phyloP scores from a whole-genome alignment of 2,113 vertebrate genomes.

The Ctenodactylus gundi region DNA sequence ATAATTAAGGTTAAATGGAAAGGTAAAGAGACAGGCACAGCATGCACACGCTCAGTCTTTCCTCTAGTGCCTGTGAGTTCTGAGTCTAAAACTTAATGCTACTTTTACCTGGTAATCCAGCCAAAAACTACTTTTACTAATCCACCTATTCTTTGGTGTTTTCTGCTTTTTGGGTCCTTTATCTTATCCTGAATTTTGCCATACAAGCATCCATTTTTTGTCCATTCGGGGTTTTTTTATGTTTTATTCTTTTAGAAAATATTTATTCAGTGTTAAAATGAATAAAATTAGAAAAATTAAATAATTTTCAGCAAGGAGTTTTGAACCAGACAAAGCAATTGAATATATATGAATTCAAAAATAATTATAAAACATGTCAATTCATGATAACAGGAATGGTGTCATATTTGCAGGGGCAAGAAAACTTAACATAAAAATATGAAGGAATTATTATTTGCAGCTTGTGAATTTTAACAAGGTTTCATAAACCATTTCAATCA shows the following conservation, averaged over 20 bases:
- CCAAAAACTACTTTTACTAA: not conserved
- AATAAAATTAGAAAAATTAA: not conserved
- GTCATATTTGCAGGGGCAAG: not conserved
- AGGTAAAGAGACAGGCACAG: accelerated
- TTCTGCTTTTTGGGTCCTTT: not conserved
- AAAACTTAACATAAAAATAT: not conserved
- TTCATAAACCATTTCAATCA: no score
- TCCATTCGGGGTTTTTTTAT: not conserved
- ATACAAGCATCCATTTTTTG: not conserved
- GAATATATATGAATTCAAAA: not conserved
- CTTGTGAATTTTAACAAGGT: not conserved
- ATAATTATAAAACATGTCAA: not conserved
- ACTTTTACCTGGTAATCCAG: not conserved
- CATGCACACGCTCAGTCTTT: no score
- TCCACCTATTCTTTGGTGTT: not conserved
- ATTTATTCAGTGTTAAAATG: not conserved
- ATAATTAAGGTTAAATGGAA: not conserved
- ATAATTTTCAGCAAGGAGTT: not conserved
- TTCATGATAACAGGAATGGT: not conserved
- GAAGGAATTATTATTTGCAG: not conserved
- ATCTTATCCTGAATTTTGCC: not conserved
- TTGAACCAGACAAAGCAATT: not conserved
- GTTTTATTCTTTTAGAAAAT: not conserved
- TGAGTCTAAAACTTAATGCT: not conserved
- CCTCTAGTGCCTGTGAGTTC: not conserved